Conservation (phyloP, 2,797 vertebrate genomes). For the Anolis apletophallus region DNA sequence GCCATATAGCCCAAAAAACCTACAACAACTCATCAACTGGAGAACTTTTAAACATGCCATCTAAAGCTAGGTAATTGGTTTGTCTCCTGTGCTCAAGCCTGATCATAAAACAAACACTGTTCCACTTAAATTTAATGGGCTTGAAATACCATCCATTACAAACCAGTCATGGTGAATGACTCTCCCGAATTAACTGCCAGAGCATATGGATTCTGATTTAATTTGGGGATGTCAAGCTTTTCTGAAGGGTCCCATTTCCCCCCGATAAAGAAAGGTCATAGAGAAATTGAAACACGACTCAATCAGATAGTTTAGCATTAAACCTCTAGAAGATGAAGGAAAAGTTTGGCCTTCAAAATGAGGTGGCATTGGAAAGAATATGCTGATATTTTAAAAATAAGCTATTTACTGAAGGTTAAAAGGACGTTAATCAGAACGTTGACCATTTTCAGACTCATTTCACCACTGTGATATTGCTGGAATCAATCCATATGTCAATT, state of each 20-base stretch:
- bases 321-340: constrained; percentile 5
- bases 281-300: neutral
- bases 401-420: neutral
- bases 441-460: neutral
- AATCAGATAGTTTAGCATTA: neutral
- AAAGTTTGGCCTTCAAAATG: neutral
- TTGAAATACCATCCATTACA: constrained; percentile 25
- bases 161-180: neutral
- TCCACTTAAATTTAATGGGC: neutral
- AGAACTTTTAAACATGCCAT: neutral
- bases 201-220: neutral
- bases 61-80: neutral
- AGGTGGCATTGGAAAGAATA: neutral
- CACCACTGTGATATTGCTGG: neutral
- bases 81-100: neutral
- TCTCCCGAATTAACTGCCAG: neutral
- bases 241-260: neutral
- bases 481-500: neutral
- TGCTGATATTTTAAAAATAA: constrained; percentile 7
- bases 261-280: neutral
- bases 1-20: too few species aligned
- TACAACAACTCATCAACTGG: too few species aligned
- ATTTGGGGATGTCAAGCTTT: neutral
- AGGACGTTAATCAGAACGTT: neutral
- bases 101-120: neutral